phyloP scores from a whole-genome alignment of 2,797 vertebrate species.

The Caiman crocodilus region DNA sequence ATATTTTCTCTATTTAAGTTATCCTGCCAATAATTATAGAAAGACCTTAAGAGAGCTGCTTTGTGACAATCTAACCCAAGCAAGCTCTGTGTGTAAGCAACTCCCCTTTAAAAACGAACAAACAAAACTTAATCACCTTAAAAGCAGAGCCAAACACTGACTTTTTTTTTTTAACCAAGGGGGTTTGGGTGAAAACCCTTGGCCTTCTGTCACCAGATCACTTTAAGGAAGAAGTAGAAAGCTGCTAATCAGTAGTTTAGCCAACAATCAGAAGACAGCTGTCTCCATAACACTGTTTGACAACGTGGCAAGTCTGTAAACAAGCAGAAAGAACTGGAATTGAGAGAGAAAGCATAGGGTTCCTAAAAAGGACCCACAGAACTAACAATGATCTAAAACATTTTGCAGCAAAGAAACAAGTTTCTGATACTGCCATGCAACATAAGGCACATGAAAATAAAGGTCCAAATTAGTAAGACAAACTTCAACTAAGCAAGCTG shows the following conservation, averaged over 20 bases:
- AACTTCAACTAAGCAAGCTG: not conserved
- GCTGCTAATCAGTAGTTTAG: not conserved
- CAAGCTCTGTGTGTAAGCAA: not conserved
- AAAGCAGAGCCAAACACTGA: not conserved
- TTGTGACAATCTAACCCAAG: not conserved
- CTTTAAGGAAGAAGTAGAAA: not conserved
- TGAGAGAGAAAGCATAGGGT: not conserved
- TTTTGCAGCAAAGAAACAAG: not conserved
- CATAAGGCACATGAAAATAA: not conserved
- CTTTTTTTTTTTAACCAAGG: not conserved
- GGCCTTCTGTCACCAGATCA: not conserved
- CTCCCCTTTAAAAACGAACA: not conserved
- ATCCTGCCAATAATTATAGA: not conserved
- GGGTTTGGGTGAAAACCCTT: not conserved
- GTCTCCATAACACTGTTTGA: not conserved
- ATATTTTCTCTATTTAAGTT: slow-evolving; percentile 19
- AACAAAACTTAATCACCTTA: slow-evolving; percentile 20
- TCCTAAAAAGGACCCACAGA: not conserved
- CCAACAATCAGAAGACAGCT: not conserved
- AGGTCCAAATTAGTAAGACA: not conserved
- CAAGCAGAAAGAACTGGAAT: not conserved
- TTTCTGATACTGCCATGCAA: not conserved
- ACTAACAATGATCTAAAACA: not conserved
- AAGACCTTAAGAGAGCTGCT: slow-evolving; percentile 16
- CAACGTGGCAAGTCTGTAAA: not conserved